These are phyloP conservation scores for Rhabdornis inornatus DNA, from an alignment of 2,113 vertebrate genomes.

Conservation along the genomic window DNA sequence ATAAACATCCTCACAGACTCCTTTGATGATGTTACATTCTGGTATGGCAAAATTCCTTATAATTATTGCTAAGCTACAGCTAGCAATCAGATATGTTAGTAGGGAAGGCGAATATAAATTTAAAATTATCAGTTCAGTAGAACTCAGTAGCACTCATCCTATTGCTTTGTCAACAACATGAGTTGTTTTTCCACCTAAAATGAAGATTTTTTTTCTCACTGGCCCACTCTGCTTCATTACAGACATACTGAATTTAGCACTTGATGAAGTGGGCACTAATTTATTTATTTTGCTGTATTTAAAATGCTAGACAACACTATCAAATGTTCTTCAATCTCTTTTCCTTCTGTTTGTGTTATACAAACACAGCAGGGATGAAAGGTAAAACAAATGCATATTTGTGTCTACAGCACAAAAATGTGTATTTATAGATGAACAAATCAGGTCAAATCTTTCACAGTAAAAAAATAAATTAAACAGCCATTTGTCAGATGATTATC, in stretches of 20 bases:
- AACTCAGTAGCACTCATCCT: not conserved
- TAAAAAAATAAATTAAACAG: not conserved
- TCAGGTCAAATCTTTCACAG: not conserved
- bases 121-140: not conserved
- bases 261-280: not conserved
- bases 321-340: not conserved
- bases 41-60: not conserved
- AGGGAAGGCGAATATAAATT: not conserved
- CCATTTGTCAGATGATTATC: not conserved
- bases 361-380: slow-evolving; percentile 20
- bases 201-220: not conserved
- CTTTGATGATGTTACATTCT: not conserved
- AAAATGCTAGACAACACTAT: not conserved
- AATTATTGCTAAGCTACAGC: not conserved
- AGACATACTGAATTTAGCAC: not conserved
- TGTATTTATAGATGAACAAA: not conserved
- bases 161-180: not conserved
- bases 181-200: not conserved
- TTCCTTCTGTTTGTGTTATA: slow-evolving; percentile 7
- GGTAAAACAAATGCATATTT: slow-evolving; percentile 13
- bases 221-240: not conserved
- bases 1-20: not conserved
- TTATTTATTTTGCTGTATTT: not conserved
- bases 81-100: not conserved
- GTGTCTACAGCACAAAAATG: slow-evolving; percentile 7